phyloP scores from a whole-genome alignment of 2,888 invertebrate genomes.

The Willowsia nigromaculata region DNA sequence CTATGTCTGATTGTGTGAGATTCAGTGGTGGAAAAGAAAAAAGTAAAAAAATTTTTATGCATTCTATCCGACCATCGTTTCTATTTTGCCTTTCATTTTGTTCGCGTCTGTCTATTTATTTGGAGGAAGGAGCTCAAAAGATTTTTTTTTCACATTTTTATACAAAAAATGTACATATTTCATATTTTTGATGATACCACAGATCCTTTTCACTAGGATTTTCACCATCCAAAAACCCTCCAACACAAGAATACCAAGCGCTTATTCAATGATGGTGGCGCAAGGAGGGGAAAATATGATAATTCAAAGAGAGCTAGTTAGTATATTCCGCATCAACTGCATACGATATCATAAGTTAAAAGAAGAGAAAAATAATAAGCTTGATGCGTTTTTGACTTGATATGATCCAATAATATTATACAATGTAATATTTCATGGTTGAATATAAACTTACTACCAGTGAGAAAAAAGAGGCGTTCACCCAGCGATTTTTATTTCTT shows the following conservation, averaged over 20 bases:
- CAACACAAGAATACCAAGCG: not conserved
- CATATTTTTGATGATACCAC: conserved; percentile 28
- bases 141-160: conserved; percentile 3
- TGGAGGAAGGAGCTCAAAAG: conserved; percentile 16
- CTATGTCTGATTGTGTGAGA: conserved; percentile 5
- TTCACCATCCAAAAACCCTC: not conserved
- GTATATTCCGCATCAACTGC: not conserved
- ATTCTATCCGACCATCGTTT: not conserved
- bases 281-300: not conserved
- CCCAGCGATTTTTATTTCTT: not conserved
- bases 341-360: not conserved
- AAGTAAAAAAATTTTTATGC: conserved; percentile 27
- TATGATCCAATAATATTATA: conserved; percentile 15
- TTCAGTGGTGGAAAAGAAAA: not conserved
- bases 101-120: not conserved
- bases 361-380: not conserved
- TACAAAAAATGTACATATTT: not conserved
- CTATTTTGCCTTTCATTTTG: not conserved
- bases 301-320: conserved; percentile 5
- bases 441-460: too few relatives aligned
- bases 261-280: not conserved
- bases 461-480: not conserved
- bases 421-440: conserved; percentile 7
- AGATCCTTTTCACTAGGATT: not conserved
- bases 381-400: conserved; percentile 11